phyloP scores from a whole-genome alignment of 2,113 vertebrate species.

The Puma concolor region DNA sequence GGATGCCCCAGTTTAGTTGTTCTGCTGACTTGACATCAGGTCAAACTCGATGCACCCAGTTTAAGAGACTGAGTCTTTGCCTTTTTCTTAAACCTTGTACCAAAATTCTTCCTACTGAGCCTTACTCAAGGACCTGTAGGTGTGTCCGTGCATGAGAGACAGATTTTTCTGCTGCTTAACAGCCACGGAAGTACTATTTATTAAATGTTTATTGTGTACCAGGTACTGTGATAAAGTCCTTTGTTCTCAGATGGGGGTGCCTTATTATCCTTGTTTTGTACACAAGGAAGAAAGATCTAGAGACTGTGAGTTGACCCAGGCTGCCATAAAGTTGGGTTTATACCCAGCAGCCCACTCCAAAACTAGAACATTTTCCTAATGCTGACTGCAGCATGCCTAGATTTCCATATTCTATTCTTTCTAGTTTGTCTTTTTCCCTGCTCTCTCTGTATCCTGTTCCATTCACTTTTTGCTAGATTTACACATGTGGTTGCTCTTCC shows the following conservation, averaged over 20 bases:
- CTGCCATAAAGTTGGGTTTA: neutral
- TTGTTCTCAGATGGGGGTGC: neutral
- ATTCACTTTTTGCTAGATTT: neutral
- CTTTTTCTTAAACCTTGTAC: neutral
- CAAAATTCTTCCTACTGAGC: neutral
- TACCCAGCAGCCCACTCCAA: neutral
- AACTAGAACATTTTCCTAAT: neutral
- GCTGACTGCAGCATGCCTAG: neutral
- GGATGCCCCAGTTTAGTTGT: neutral
- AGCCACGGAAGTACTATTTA: neutral
- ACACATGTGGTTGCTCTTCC: neutral
- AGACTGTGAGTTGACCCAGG: neutral
- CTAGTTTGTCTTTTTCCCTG: neutral
- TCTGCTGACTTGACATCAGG: neutral
- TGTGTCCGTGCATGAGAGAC: neutral
- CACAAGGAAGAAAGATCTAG: neutral
- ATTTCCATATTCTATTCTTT: neutral
- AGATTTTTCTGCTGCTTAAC: neutral
- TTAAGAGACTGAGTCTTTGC: neutral
- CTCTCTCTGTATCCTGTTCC: neutral
- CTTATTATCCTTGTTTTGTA: neutral
- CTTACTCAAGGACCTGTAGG: neutral
- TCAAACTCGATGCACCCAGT: neutral
- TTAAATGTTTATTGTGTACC: neutral
- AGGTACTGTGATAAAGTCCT: neutral